A percentile compares a stretch with the other conserved stretches of the same genome.
phyloP scores from a whole-genome alignment of 2,113 vertebrate genomes.

The Dissostichus mawsoni region DNA sequence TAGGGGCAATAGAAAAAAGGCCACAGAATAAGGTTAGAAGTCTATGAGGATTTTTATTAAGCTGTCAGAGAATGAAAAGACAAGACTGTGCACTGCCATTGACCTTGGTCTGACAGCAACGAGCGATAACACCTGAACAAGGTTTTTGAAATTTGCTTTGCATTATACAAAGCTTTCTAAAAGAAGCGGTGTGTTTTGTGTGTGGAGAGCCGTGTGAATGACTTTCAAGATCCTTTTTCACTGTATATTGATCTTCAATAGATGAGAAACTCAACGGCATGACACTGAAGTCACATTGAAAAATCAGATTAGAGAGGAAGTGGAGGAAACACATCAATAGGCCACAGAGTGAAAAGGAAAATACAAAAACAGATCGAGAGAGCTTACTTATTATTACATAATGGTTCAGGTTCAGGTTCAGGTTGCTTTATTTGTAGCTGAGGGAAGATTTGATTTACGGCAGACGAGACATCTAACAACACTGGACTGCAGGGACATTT shows the following conservation, averaged over 20 bases:
- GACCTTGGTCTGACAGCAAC: constrained; percentile 55
- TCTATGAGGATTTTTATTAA: constrained; percentile 69
- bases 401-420: no score
- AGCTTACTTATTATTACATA: not conserved
- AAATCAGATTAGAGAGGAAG: not conserved
- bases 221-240: not conserved
- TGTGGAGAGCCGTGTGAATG: not conserved
- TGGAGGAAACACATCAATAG: not conserved
- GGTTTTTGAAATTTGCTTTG: not conserved
- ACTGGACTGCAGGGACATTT: no score
- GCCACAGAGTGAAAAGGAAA: not conserved
- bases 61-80: constrained; percentile 67
- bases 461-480: no score
- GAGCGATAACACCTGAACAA: constrained; percentile 36
- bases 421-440: no score
- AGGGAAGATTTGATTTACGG: no score
- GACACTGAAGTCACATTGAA: constrained; percentile 24
- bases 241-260: constrained; percentile 29
- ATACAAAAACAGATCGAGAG: not conserved
- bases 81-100: constrained; percentile 15
- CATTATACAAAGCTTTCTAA: not conserved
- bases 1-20: constrained; percentile 52
- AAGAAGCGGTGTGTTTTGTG: not conserved
- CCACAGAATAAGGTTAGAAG: constrained; percentile 36
- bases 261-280: constrained; percentile 12